Evolutionary conservation across 1,140 invertebrate species (phyloP), one percentile per base, ranked within the genome.

Genomic region (Drosophila albomicans): DNA sequence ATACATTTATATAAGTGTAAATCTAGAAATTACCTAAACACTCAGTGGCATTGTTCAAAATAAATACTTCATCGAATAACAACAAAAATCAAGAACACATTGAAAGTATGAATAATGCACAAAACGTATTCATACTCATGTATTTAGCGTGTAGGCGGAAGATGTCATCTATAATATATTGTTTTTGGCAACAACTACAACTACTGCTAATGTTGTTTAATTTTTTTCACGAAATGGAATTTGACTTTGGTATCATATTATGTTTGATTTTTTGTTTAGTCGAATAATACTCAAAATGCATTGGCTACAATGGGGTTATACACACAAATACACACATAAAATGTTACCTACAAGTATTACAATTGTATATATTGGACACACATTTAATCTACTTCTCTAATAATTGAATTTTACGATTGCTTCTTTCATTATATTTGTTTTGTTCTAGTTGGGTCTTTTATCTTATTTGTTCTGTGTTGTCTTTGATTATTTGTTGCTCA

Each of bases 351-450:
- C 25, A 82, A 61, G 54, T 77, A 75, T 46, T 48, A 59, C 30
- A 71, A 69, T 49, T 61, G 45, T 61, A 79, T 76, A 78, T 78
- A 75, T 64, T 79, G 68, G 82, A 87, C 73, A 88, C 73, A 75
- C 73, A 75, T 65, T 78, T 80, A 79, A 80, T 70, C 84, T 88
- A 88, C 74, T 48, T 64, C 70, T 73, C 85, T 89, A 88, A 88
- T 88, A 88, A 88, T 88, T 88, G 84, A 88, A 72, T 88, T 88
- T 85, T 84, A 80, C 84, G 84, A 88, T 88, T 88, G 84, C 84
- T 88, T 89, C 54, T 82, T 77, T 82, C 70, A 38, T 38, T 38
- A 59, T 75, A 59, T 75, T 78, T 77, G 61, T 75, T 78, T 77
- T 64, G 38, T 64, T 79, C 59, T 70, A 71, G 13, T 56, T 56